These are phyloP conservation scores for Bujurquina vittata DNA, from an alignment of 2,113 vertebrate species.

Conservation along the genomic window DNA sequence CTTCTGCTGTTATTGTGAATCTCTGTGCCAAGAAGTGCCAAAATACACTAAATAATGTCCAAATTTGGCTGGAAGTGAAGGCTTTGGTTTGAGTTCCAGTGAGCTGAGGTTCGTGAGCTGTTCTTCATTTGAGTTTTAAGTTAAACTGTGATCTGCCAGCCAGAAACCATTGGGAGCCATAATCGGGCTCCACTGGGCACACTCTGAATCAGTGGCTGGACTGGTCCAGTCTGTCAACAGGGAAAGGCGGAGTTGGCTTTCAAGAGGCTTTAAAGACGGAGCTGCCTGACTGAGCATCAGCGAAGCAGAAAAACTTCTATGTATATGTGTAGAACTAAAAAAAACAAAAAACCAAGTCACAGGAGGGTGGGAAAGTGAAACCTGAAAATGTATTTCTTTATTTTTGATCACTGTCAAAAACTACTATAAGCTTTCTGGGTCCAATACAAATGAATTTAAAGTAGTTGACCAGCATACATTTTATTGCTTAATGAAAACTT, in stretches of 20 bases:
- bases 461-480: background rate
- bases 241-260: constrained; percentile 33
- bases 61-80: constrained; percentile 18
- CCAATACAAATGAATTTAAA: background rate
- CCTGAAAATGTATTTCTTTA: constrained; percentile 16
- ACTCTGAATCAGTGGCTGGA: constrained; percentile 26
- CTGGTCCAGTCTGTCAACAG: background rate
- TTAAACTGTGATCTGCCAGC: constrained; percentile 49
- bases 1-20: background rate
- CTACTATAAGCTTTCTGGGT: background rate
- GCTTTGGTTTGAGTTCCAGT: background rate
- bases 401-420: background rate
- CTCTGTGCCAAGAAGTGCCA: background rate
- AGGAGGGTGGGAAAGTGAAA: constrained; percentile 26
- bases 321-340: constrained; percentile 8
- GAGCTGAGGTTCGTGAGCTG: background rate
- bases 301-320: constrained; percentile 62
- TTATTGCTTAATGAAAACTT: background rate
- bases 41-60: background rate
- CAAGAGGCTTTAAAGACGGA: constrained; percentile 41
- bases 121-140: constrained; percentile 11
- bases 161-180: constrained; percentile 33
- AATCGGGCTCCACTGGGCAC: constrained; percentile 31
- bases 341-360: background rate
- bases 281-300: constrained; percentile 52